phyloP scores from a whole-genome alignment of 2,797 vertebrate species.

The Chlorospingus flavigularis region DNA sequence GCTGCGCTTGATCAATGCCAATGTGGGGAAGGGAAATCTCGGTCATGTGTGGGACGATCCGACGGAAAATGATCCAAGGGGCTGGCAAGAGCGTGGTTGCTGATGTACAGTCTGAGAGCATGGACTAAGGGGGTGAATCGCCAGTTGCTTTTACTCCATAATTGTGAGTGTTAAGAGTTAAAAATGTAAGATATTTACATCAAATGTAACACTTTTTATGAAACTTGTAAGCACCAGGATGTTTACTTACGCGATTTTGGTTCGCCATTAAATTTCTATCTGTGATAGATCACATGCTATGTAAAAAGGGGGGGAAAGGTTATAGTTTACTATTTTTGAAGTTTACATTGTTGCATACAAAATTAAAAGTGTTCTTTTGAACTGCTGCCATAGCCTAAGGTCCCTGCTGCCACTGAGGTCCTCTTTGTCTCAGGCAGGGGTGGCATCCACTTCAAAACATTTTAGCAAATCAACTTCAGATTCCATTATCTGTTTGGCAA shows the following conservation, averaged over 20 bases:
- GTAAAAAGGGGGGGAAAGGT: slow-evolving; percentile 62
- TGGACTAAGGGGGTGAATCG: slow-evolving; percentile 42
- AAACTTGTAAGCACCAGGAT: slow-evolving; percentile 77
- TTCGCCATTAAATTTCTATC: slow-evolving; percentile 81
- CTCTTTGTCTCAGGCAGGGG: slow-evolving; percentile 67
- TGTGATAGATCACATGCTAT: slow-evolving; percentile 78
- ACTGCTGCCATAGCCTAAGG: slow-evolving; percentile 74
- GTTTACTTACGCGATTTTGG: slow-evolving; percentile 74
- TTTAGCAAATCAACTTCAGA: slow-evolving; percentile 76
- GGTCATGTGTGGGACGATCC: slow-evolving; percentile 29
- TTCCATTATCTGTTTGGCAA: slow-evolving; percentile 79
- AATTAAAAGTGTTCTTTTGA: slow-evolving; percentile 76
- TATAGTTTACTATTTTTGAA: slow-evolving; percentile 84
- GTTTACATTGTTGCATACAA: slow-evolving; percentile 82
- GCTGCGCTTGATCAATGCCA: background rate
- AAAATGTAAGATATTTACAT: slow-evolving; percentile 68
- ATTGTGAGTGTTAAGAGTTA: slow-evolving; percentile 65
- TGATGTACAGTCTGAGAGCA: slow-evolving; percentile 20
- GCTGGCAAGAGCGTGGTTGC: slow-evolving; percentile 26
- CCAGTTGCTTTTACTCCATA: slow-evolving; percentile 73
- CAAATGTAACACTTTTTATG: slow-evolving; percentile 77
- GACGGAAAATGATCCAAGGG: slow-evolving; percentile 24
- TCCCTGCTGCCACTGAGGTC: slow-evolving; percentile 67
- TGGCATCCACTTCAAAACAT: slow-evolving; percentile 73
- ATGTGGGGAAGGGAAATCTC: background rate